phyloP scores from a whole-genome alignment of 2,888 invertebrate genomes.

The Cataglyphis cursor region DNA sequence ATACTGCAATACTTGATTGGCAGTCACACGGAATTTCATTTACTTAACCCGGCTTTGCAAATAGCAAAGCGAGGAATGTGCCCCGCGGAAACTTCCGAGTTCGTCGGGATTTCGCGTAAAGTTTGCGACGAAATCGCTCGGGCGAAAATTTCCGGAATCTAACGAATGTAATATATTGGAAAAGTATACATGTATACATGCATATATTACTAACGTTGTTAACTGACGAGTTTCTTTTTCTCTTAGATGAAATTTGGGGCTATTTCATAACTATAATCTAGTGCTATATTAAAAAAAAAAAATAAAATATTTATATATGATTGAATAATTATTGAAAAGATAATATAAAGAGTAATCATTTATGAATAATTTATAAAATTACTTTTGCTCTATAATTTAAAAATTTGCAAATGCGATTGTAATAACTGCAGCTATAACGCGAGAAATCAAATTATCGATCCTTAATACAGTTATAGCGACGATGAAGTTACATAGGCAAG shows the following conservation, averaged over 20 bases:
- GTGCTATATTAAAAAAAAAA: background rate
- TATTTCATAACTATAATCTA: background rate
- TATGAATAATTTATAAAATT: background rate
- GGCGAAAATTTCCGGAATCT: conserved; percentile 11
- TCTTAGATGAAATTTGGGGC: background rate
- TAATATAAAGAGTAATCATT: background rate
- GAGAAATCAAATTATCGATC: conserved; percentile 40
- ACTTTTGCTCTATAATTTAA: conserved; percentile 10
- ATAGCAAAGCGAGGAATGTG: conserved; percentile 37
- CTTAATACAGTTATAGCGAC: background rate
- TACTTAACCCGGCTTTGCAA: conserved; percentile 56
- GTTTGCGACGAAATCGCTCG: conserved; percentile 36
- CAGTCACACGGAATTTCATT: conserved; percentile 54
- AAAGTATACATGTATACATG: background rate
- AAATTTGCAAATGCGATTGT: conserved; percentile 21
- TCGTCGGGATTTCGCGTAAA: conserved; percentile 34
- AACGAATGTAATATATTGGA: conserved; percentile 39
- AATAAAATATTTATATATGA: conserved; percentile 6
- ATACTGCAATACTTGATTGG: conserved; percentile 45
- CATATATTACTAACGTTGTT: background rate
- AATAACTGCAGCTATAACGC: conserved; percentile 16
- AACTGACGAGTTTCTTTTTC: background rate
- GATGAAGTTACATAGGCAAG: background rate
- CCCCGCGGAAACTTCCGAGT: conserved; percentile 40
- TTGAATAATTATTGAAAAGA: background rate